A percentile compares a stretch with the other conserved stretches of the same genome.
Evolutionary conservation across 2,113 vertebrate species (phyloP).

Genomic region (Microtus pennsylvanicus): DNA sequence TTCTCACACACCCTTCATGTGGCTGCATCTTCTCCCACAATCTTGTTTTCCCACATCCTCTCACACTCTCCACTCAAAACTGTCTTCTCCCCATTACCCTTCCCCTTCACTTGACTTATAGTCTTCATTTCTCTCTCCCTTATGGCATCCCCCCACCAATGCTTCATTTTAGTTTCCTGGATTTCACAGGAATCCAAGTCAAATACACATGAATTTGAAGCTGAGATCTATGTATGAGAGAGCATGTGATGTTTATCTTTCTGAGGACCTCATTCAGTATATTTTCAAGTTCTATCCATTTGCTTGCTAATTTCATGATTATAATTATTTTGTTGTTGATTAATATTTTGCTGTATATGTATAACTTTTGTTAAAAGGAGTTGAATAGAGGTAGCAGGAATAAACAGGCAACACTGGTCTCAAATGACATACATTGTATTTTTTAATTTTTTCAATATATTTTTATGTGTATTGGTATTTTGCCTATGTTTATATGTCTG

Average conservation of each 20-base stretch:
- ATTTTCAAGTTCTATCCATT: neutral
- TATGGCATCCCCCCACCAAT: no score
- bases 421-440: neutral
- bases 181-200: neutral
- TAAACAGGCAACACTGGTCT: neutral
- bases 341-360: neutral
- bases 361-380: neutral
- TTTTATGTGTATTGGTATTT: neutral
- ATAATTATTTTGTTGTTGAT: neutral
- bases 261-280: neutral
- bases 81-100: neutral
- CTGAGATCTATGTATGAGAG: neutral
- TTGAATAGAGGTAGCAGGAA: neutral
- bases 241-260: neutral
- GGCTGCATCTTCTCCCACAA: neutral
- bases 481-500: neutral
- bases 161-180: neutral
- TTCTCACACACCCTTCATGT: neutral
- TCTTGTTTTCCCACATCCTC: neutral
- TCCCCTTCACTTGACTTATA: neutral
- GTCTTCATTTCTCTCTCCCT: neutral
- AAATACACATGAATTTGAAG: neutral
- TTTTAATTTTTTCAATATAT: neutral
- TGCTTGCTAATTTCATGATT: neutral
- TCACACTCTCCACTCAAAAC: neutral